Conservation (phyloP, 2,888 invertebrate species). For the Galerucella pusilla region DNA sequence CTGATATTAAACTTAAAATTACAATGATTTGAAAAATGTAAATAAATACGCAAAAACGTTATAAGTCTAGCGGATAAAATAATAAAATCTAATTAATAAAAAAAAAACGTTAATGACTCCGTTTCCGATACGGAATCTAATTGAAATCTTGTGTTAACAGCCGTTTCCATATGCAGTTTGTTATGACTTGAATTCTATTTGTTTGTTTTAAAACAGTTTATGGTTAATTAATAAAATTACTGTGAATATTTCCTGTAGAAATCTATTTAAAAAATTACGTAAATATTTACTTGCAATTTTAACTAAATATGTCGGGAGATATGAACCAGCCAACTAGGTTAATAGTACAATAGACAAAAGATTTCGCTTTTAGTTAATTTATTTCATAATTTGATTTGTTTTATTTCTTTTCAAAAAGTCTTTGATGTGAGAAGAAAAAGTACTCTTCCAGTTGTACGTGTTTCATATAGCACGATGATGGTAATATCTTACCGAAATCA, state of each 20-base stretch:
- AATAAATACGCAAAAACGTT: no score
- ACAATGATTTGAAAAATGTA: no score
- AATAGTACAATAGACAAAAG: not conserved
- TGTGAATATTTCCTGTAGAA: slow-evolving; percentile 2
- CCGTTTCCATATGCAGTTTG: slow-evolving; percentile 12
- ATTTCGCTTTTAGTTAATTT: no score
- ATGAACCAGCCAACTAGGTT: not conserved
- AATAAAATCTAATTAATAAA: not conserved
- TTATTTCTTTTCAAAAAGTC: no score
- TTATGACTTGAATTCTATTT: not conserved
- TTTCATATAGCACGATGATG: no score
- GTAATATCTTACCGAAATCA: no score
- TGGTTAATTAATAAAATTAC: slow-evolving; percentile 10
- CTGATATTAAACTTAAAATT: not conserved
- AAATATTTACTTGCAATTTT: slow-evolving; percentile 1
- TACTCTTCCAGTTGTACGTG: no score
- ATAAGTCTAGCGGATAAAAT: not conserved
- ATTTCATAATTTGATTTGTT: no score
- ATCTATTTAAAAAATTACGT: not conserved
- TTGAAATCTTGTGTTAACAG: slow-evolving; percentile 15
- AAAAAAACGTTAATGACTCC: not conserved
- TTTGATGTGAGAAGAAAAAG: no score
- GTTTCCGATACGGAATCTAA: slow-evolving; percentile 1
- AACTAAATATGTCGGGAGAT: not conserved
- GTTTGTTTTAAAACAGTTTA: slow-evolving; percentile 6